Evolutionary conservation across 2,888 invertebrate species (phyloP), one percentile per base, ranked within the genome.

Genomic region (Mythimna lalbum): DNA sequence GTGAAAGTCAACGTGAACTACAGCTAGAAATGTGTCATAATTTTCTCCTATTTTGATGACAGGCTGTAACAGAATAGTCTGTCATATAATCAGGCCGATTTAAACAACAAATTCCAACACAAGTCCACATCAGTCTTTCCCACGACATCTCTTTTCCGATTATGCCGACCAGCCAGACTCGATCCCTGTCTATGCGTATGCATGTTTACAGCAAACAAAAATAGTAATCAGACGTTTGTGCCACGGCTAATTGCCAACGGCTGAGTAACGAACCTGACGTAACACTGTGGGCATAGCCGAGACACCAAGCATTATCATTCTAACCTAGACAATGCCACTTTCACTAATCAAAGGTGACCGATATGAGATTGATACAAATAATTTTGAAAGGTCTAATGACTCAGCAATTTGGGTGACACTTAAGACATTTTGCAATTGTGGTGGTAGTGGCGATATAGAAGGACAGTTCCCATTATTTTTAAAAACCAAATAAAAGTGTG

Each of bases 211-310:
- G 87, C 84, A 84, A 86, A 82, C 88, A 81, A 88, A 90, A 91
- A 90, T 91, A 90, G 90, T 88, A 78, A 83, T 87, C 85, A 87
- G 84, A 85, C 84, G 83, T 74, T 76, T 77, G 86, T 87, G 87
- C 85, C 88, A 87, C 90, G 90, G 91, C 89, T 89, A 89, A 90
- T 89, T 92, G 92, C 92, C 92, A 92, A 90, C 88, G 83, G 73
- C 80, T 76, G 77, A 86, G 76, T 78, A 80, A 78, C 73, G 69
- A 33, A 33, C 19, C 66, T 86, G 82, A 86, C 86, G 86, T 86
- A 86, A 86, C 59, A 10, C 36, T 10, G 72, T 49, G 53, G 63
- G 64, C 69, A 66, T 57, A 52, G 49, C 27, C 63, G 73, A 63
- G 59, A 70, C 62, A 74, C 56, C 23, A 14, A 63, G 47, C 31